These are phyloP conservation scores for Montipora efflorescens DNA, from an alignment of 64 coral and sea anemone genomes.

Conservation along the genomic window DNA sequence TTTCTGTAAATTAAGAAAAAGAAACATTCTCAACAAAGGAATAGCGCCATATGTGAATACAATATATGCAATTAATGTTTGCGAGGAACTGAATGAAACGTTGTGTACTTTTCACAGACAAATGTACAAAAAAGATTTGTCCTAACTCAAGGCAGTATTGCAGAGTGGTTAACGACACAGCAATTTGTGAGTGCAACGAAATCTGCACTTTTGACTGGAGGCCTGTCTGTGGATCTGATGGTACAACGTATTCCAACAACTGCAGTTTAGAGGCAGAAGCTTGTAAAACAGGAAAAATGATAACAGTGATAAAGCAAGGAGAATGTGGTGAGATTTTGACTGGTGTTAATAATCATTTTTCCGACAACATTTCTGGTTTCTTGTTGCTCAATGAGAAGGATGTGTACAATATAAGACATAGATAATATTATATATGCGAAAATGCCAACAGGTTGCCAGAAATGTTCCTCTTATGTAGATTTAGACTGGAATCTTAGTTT, in stretches of 20 bases:
- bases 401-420: no score
- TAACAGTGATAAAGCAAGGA: background rate
- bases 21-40: no score
- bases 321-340: constrained; percentile 19
- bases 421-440: no score
- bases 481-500: no score
- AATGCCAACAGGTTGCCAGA: no score
- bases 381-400: no score
- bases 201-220: constrained; percentile 35
- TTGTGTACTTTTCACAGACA: background rate
- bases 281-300: constrained; percentile 19
- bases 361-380: background rate
- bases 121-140: constrained; percentile 11
- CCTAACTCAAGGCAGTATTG: constrained; percentile 31
- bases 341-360: background rate
- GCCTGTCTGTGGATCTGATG: constrained; percentile 56
- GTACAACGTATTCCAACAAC: constrained; percentile 25
- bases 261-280: constrained; percentile 46
- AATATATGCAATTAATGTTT: no score
- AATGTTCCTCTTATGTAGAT: no score
- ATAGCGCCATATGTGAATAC: no score
- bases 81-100: no score
- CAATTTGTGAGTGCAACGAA: constrained; percentile 28
- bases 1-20: no score
- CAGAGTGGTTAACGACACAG: constrained; percentile 8